Evolutionary conservation across 2,888 invertebrate genomes (phyloP), one percentile per base, ranked within the genome.

Genomic region (Macaria notata): DNA sequence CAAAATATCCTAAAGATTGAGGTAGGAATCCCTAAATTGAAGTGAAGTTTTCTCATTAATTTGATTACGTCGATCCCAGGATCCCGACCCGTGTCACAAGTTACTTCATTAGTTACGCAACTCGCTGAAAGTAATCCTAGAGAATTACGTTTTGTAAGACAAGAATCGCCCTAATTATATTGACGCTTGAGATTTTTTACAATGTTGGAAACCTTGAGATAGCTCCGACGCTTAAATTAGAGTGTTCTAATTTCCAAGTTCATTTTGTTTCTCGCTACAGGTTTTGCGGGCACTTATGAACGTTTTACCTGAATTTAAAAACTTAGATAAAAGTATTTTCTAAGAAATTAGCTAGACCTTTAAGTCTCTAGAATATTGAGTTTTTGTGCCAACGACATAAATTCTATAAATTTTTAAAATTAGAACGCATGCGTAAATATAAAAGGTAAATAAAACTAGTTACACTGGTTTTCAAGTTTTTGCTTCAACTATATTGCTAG

Each of bases 11-110:
- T 81, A 83, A 86, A 88, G 87, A 88, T 87, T 88, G 86, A 84
- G 83, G 82, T 82, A 84, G 85, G 86, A 85, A 88, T 81, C 78
- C 84, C 85, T 83, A 88, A 89, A 88, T 88, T 86, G 86, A 84
- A 88, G 88, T 87, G 86, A 90, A 89, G 88, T 90, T 90, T 89
- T 88, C 88, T 89, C 88, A 88, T 90, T 89, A 90, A 90, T 90
- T 89, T 89, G 88, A 89, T 90, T 88, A 89, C 87, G 88, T 88
- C 89, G 88, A 90, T 89, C 87, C 88, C 85, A 81, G 82, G 77
- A 76, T 61, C 77, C 82, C 84, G 88, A 88, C 89, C 90, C 88
- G 86, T 88, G 90, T 90, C 90, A 89, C 88, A 88, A 90, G 88
- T 90, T 89, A 87, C 89, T 89, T 89, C 88, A 89, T 88, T 90